Percentiles rank a stretch among this genome's conserved stretches.
Conservation (phyloP, 2,888 invertebrate species). For the Temnothorax unifasciatus region DNA sequence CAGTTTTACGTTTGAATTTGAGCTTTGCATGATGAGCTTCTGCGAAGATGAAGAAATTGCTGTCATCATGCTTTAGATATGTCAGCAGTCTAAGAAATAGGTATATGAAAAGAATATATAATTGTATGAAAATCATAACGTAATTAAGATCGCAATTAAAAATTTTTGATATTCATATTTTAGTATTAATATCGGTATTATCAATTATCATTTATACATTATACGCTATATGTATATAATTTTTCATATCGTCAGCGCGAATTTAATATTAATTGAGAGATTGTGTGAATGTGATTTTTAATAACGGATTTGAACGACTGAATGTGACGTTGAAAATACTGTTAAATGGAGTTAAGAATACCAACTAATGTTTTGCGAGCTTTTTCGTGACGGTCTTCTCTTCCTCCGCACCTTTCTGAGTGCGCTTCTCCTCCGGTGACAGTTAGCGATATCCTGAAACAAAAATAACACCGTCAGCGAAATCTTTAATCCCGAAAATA, state of each 20-base stretch:
- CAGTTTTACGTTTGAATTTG: constrained; percentile 80
- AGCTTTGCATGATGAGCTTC: constrained; percentile 66
- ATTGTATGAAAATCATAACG: not conserved
- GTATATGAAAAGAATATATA: not conserved
- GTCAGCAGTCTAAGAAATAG: not conserved
- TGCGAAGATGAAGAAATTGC: constrained; percentile 53
- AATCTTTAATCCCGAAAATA: constrained; percentile 73
- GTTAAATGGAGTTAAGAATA: constrained; percentile 67
- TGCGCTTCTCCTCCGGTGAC: constrained; percentile 17
- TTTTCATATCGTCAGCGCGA: not conserved
- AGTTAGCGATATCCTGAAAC: constrained; percentile 65
- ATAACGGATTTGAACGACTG: constrained; percentile 65
- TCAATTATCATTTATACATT: constrained; percentile 4
- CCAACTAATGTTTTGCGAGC: constrained; percentile 68
- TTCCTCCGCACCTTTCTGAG: not conserved
- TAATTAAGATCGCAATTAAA: constrained; percentile 6
- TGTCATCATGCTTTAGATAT: not conserved
- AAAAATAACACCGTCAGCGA: constrained; percentile 72
- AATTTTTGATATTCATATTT: not conserved
- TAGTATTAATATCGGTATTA: not conserved
- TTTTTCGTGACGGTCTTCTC: constrained; percentile 15
- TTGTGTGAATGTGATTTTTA: not conserved
- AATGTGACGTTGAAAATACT: constrained; percentile 61
- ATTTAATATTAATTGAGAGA: not conserved
- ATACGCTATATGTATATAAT: not conserved